Percentiles rank a stretch among this genome's conserved stretches.
Conservation (phyloP, 2,888 invertebrate species). For the Ochropacha duplaris region DNA sequence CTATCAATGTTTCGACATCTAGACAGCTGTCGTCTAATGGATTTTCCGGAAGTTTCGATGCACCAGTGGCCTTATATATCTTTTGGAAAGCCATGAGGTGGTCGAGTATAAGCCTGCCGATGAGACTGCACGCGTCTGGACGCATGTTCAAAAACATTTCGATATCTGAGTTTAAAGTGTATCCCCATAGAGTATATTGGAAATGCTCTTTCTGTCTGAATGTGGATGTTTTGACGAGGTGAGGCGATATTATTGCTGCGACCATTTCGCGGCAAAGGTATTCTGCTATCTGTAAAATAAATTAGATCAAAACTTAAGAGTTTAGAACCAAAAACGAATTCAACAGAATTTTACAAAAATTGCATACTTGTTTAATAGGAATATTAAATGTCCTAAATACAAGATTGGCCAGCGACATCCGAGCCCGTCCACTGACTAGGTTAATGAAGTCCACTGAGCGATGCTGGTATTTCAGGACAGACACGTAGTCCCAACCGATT, state of each 20-base stretch:
- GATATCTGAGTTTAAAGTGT: constrained; percentile 80
- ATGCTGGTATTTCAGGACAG: constrained; percentile 72
- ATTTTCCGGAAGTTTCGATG: constrained; percentile 57
- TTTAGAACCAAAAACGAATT: not conserved
- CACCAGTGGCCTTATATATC: constrained; percentile 67
- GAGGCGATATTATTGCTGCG: constrained; percentile 77
- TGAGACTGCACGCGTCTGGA: constrained; percentile 81
- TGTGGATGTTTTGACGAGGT: constrained; percentile 72
- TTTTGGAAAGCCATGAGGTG: constrained; percentile 80
- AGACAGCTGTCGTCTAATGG: constrained; percentile 62
- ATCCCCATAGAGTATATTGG: constrained; percentile 83
- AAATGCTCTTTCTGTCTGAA: constrained; percentile 79
- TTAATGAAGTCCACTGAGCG: constrained; percentile 74
- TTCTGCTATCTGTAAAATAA: constrained; percentile 76
- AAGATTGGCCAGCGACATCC: constrained; percentile 75
- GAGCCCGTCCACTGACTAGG: constrained; percentile 69
- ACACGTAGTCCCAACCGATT: constrained; percentile 73
- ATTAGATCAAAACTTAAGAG: not conserved
- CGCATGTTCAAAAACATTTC: constrained; percentile 83
- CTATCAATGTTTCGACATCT: constrained; percentile 70
- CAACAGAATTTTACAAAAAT: not conserved
- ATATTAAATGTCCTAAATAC: constrained; percentile 76
- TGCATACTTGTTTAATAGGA: constrained; percentile 65
- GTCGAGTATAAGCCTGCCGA: constrained; percentile 81
- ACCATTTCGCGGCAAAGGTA: constrained; percentile 86